Base-by-base conservation (phyloP, 2,797 vertebrate species). In the Eleutherodactylus coqui region DNA sequence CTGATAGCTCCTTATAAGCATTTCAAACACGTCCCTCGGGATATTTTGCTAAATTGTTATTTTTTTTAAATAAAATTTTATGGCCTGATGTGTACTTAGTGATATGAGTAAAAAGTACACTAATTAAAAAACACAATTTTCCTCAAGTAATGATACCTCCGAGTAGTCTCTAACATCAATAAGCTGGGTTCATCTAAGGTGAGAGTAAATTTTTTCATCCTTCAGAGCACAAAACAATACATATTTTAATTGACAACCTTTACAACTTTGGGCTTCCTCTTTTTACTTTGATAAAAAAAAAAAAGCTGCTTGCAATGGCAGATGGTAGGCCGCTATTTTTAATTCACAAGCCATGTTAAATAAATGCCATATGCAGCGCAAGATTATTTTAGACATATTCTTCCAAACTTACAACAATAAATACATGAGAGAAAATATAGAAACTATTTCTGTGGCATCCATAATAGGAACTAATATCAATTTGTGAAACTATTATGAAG, bases 321-420 rank as follows among this genome's bases (percentile, higher is more conserved):
- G 94, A 95, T 95, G 94, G 94, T 89, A 91, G 92, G 92, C 91
- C 93, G 94, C 94, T 94, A 95, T 95, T 95, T 95, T 95, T 95
- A 95, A 94, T 94, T 94, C 94, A 93, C 93, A 94, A 94, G 93
- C 93, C 92, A 93, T 93, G 93, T 94, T 94, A 94, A 95, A 95
- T 94, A 94, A 93, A 93, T 93, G 92, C 94, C 94, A 94, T 95
- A 94, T 95, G 94, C 93, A 93, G 93, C 88, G 32, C 45, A 41
- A n/a, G 36, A 70, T 93, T 91, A 94, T 94, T 92, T 93, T 91
- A 94, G 92, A 91, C 90, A 8, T 92, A 94, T 93, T 88, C 92
- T 94, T 94, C 94, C 92, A 93, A 93, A 91, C 92, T 92, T 93
- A 92, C 90, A 93, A 93, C 91, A 94, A 94, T 94, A 93, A 94